Conservation (phyloP, 92 coral and sea anemone species). For the Meandrina meandrites region DNA sequence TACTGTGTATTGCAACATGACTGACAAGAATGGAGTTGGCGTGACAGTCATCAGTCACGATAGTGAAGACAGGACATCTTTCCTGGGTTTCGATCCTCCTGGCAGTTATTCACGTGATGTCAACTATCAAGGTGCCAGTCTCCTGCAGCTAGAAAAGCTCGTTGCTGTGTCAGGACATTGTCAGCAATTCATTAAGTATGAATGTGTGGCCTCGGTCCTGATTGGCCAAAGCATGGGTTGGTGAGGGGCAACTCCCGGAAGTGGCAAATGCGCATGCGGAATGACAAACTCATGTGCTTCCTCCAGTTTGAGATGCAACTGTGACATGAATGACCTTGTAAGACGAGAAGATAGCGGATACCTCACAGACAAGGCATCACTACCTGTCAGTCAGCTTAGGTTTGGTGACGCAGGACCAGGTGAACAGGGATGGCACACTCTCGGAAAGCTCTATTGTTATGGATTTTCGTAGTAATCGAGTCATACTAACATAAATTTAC, state of each 20-base stretch:
- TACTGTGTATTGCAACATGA: not conserved
- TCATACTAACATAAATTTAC: not conserved
- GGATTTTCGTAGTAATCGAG: not conserved
- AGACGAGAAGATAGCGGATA: conserved; percentile 29
- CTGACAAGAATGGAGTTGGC: not conserved
- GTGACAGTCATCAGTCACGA: conserved; percentile 1
- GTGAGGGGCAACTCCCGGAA: conserved; percentile 32
- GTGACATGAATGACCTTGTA: not conserved
- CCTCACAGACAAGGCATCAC: conserved; percentile 23
- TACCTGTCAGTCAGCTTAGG: conserved; percentile 35
- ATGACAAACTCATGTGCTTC: too few relatives aligned
- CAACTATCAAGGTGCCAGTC: not conserved
- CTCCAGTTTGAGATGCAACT: not conserved
- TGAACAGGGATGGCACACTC: conserved; percentile 41
- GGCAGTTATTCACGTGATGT: not conserved
- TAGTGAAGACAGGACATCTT: not conserved
- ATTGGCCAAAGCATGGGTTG: too few relatives aligned
- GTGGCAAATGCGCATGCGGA: conserved; percentile 46
- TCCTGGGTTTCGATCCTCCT: not conserved
- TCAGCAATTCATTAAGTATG: conserved; percentile 19
- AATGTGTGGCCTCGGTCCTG: not conserved
- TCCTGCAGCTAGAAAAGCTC: not conserved
- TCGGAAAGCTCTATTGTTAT: conserved; percentile 43
- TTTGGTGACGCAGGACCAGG: conserved; percentile 32
- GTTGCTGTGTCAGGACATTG: not conserved